These are phyloP conservation scores for Drosophila carrolli DNA, from an alignment of 1,140 invertebrate species.

Conservation along the genomic window DNA sequence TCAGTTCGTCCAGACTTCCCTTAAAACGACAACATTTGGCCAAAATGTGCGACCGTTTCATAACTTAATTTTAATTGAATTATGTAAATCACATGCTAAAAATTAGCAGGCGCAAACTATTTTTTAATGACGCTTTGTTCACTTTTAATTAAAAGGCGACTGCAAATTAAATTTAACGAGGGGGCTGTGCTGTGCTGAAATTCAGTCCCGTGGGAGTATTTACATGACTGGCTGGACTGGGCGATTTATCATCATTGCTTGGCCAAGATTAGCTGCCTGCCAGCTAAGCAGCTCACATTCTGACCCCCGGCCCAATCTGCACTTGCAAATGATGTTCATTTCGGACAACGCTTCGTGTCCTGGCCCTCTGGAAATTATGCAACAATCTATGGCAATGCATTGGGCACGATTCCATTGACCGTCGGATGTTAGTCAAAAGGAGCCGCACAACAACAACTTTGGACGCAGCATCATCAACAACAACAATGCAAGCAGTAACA, in stretches of 20 bases:
- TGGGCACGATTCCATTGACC: slow-evolving; percentile 62
- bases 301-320: slow-evolving; percentile 49
- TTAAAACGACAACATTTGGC: slow-evolving; percentile 25
- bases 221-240: slow-evolving; percentile 30
- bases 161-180: slow-evolving; percentile 79
- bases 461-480: slow-evolving; percentile 17
- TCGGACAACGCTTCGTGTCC: slow-evolving; percentile 26
- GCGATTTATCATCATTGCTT: slow-evolving; percentile 12
- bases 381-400: slow-evolving; percentile 78
- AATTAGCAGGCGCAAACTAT: slow-evolving; percentile 82
- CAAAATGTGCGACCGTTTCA: slow-evolving; percentile 70
- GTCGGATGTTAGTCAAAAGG: slow-evolving; percentile 64
- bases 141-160: slow-evolving; percentile 77
- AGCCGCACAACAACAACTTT: slow-evolving; percentile 31
- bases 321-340: slow-evolving; percentile 76
- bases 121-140: slow-evolving; percentile 76
- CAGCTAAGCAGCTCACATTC: slow-evolving; percentile 20
- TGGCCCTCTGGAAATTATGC: slow-evolving; percentile 70
- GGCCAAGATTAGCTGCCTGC: slow-evolving; percentile 14
- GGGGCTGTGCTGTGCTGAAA: slow-evolving; percentile 1
- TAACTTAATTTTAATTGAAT: slow-evolving; percentile 83
- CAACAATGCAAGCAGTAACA: slow-evolving; percentile 5
- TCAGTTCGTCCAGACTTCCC: neutral
- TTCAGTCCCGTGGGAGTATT: slow-evolving; percentile 27
- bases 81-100: slow-evolving; percentile 79